phyloP scores from a whole-genome alignment of 2,888 invertebrate genomes.

The Mesorhabditis spiculigera region DNA sequence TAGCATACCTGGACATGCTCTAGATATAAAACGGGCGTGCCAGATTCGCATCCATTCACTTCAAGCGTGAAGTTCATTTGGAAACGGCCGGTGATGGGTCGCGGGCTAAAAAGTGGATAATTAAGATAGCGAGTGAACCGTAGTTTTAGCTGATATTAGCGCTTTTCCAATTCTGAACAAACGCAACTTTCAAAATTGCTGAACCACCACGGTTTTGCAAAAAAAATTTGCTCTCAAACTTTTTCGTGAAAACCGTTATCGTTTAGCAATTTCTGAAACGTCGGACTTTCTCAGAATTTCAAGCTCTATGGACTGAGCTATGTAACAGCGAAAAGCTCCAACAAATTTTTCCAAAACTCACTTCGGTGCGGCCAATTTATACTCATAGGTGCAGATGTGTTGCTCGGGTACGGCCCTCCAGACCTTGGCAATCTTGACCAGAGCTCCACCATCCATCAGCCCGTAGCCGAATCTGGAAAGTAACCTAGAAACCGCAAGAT shows the following conservation, averaged over 20 bases:
- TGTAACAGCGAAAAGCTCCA: neutral
- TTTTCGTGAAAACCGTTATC: neutral
- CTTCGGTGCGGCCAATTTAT: conserved; percentile 53
- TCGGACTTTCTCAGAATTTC: neutral
- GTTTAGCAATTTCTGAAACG: neutral
- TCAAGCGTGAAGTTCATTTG: conserved; percentile 13
- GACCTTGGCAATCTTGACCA: conserved; percentile 79
- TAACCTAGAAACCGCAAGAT: neutral
- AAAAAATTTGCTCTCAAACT: too few relatives aligned
- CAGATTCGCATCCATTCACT: conserved; percentile 60
- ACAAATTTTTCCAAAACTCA: conserved; percentile 16
- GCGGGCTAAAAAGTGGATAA: conserved; percentile 47
- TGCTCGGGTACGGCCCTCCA: conserved; percentile 95
- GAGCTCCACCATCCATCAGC: conserved; percentile 89
- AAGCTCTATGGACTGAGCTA: neutral
- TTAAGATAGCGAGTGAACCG: too few relatives aligned
- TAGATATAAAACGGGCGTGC: conserved; percentile 76
- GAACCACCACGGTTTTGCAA: too few relatives aligned
- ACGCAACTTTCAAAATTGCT: too few relatives aligned
- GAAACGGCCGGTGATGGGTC: conserved; percentile 56
- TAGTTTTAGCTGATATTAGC: too few relatives aligned
- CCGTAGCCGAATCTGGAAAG: conserved; percentile 87
- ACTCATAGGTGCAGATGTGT: conserved; percentile 74
- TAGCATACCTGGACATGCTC: conserved; percentile 89
- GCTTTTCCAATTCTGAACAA: too few relatives aligned